phyloP scores from a whole-genome alignment of 1,140 invertebrate genomes.

The Lasioglossum baleicum region DNA sequence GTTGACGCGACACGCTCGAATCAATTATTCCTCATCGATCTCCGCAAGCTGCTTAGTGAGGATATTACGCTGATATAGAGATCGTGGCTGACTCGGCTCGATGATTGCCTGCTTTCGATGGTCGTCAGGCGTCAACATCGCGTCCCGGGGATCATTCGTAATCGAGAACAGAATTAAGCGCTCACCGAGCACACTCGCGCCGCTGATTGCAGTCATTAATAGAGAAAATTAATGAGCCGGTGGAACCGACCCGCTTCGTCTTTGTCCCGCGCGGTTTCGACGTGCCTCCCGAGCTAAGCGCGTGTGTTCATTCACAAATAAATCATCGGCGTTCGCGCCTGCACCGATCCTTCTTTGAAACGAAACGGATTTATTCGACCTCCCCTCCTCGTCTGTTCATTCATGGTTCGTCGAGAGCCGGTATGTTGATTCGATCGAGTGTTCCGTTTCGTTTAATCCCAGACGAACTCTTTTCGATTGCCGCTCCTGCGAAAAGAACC shows the following conservation, averaged over 20 bases:
- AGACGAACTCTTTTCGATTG: too few relatives aligned
- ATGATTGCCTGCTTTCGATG: conserved; percentile 56
- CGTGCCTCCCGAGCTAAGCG: conserved; percentile 34
- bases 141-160: conserved; percentile 58
- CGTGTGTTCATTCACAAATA: conserved; percentile 56
- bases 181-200: conserved; percentile 51
- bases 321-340: conserved; percentile 54
- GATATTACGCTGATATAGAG: conserved; percentile 58
- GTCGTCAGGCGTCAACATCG: conserved; percentile 55
- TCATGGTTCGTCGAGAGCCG: background rate
- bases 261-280: conserved; percentile 54
- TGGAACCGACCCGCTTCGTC: conserved; percentile 51
- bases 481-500: too few relatives aligned
- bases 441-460: background rate
- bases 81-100: conserved; percentile 40
- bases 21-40: conserved; percentile 16
- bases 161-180: conserved; percentile 63
- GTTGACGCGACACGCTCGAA: background rate
- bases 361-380: conserved; percentile 15
- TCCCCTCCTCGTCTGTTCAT: background rate
- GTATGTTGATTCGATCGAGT: background rate
- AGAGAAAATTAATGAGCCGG: conserved; percentile 65
- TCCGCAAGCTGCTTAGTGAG: conserved; percentile 7
- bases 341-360: conserved; percentile 8
- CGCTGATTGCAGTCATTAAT: conserved; percentile 65